Evolutionary conservation across 1,140 invertebrate species (phyloP), one percentile per base, ranked within the genome.

Genomic region (Homalodisca vitripennis): DNA sequence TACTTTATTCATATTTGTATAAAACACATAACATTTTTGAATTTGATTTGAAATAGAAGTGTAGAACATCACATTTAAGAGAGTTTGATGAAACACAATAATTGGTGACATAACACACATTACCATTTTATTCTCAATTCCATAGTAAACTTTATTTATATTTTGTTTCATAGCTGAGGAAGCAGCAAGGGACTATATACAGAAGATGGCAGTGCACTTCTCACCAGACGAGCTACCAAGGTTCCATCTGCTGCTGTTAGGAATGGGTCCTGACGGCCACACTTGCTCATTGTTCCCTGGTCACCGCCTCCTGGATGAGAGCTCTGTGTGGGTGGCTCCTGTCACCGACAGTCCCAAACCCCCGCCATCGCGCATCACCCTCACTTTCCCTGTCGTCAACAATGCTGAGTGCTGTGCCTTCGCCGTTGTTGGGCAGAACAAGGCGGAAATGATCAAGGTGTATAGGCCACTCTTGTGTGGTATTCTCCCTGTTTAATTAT

Each of bases 221-320:
- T 78, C 84, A 66, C 81, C 83, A 17, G 79, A 83, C 30, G 72
- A 73, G n/a, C 73, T 87, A 22, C 94, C 89, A 48, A 80, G 80
- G 67, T 97, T 98, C 81, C 94, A 99, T 80, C 75, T 98, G 20
- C 79, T 99, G 1, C 80, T 99, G 6, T 80, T 99, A 14, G 98
- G 98, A 22, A 90, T 99, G 85, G 98, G 98, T 0, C 97, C 96
- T 17, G 98, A 99, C 84, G 98, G 98, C 0, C 98, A 99, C 79
- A 99, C 97, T 0, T 98, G 97, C 75, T 99, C 97, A 0, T 80
- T 99, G 12, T 99, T 99, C 81, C 98, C 98, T 0, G 87, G 84
- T 34, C 95, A 98, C 81, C 79, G 81, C 3, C 77, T 92, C 3
- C 79, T 95, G 0, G 77, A 89, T 1, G 92, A 92, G 75, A 83